Evolutionary conservation across 2,113 vertebrate genomes (phyloP).

Genomic region (Etia nguti): DNA sequence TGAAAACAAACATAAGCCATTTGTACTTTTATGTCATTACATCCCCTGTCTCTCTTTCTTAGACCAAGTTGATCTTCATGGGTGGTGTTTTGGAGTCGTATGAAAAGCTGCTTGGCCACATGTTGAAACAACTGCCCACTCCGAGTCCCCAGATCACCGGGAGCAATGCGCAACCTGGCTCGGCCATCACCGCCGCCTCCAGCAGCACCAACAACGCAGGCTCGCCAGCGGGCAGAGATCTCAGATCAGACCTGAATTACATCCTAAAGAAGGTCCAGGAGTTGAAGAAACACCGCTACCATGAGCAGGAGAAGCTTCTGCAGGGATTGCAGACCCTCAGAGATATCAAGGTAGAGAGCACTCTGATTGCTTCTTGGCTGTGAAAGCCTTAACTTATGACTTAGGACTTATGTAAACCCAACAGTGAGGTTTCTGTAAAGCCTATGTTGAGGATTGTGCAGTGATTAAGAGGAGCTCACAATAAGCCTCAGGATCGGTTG

Average conservation of each 20-base stretch:
- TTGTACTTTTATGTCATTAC: background rate
- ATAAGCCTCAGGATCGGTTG: background rate
- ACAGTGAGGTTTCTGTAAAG: background rate
- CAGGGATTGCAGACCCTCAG: background rate
- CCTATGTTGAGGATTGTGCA: background rate
- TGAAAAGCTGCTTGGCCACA: conserved; percentile 24
- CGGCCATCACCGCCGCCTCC: rapidly evolving
- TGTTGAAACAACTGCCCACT: conserved; percentile 32
- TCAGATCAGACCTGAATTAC: background rate
- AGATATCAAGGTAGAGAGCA: conserved; percentile 25
- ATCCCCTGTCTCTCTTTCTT: background rate
- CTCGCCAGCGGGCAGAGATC: rapidly evolving
- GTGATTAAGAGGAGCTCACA: background rate
- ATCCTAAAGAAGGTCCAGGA: conserved; percentile 5
- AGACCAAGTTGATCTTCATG: conserved; percentile 27
- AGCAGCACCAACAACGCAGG: background rate
- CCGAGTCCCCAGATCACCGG: background rate
- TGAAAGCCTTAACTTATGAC: background rate
- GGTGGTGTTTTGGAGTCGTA: conserved; percentile 39
- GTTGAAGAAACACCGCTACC: background rate
- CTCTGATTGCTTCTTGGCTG: background rate
- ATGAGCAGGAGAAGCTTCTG: conserved; percentile 16
- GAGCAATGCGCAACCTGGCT: background rate
- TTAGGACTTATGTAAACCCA: background rate
- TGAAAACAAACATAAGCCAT: background rate